These are phyloP conservation scores for Uloborus plumipes DNA, from an alignment of 2,888 invertebrate species.

Conservation along the genomic window DNA sequence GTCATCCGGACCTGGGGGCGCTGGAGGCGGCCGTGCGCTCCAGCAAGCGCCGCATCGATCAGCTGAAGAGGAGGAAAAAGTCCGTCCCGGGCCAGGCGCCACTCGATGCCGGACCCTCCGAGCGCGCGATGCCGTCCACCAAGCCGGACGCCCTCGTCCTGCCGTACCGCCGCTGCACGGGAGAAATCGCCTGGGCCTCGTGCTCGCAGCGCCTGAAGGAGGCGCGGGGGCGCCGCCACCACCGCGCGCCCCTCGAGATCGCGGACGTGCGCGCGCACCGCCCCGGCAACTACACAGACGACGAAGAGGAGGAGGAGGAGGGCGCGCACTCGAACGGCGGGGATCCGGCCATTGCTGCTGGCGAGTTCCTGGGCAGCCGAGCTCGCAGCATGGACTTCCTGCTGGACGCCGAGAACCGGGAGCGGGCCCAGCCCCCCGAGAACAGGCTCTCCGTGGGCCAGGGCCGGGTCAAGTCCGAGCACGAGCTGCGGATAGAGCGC, in stretches of 20 bases:
- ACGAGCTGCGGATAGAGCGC: slow-evolving; percentile 92
- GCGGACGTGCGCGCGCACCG: slow-evolving; percentile 52
- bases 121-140: slow-evolving; percentile 13
- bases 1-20: slow-evolving; percentile 65
- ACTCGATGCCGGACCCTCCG: slow-evolving; percentile 31
- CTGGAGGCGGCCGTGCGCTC: slow-evolving; percentile 64
- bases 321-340: slow-evolving; percentile 18
- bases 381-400: slow-evolving; percentile 94
- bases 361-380: slow-evolving; percentile 69
- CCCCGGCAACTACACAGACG: slow-evolving; percentile 13
- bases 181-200: slow-evolving; percentile 64
- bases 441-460: slow-evolving; percentile 77
- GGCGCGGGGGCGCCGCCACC: slow-evolving; percentile 17
- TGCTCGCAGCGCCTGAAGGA: slow-evolving; percentile 45
- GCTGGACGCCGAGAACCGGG: slow-evolving; percentile 91
- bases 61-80: slow-evolving; percentile 40
- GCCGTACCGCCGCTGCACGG: slow-evolving; percentile 61
- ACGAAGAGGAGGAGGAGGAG: slow-evolving; percentile 16
- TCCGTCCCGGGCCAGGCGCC: slow-evolving; percentile 8
- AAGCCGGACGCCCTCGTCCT: slow-evolving; percentile 18
- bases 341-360: slow-evolving; percentile 48
- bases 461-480: slow-evolving; percentile 78
- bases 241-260: slow-evolving; percentile 56
- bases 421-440: slow-evolving; percentile 90
- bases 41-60: slow-evolving; percentile 59